These are phyloP conservation scores for Diarsia dahlii DNA, from an alignment of 2,888 invertebrate species.

Conservation along the genomic window DNA sequence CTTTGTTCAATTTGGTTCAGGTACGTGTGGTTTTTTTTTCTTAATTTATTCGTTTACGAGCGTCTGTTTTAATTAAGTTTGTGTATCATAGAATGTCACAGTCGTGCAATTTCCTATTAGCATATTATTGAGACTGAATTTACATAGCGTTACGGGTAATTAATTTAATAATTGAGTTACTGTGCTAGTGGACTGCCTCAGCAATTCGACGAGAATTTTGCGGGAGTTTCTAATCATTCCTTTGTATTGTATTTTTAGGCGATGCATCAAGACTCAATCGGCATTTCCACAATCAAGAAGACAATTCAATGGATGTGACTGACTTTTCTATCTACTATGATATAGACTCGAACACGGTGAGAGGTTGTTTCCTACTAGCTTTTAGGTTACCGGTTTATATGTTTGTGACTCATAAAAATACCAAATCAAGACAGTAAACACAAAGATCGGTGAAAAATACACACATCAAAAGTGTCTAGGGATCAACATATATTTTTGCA, in stretches of 20 bases:
- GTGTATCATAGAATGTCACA: constrained; percentile 19
- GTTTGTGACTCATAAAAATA: not conserved
- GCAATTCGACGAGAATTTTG: constrained; percentile 19
- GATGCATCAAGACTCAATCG: constrained; percentile 47
- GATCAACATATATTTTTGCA: too few species aligned
- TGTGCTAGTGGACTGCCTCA: constrained; percentile 15
- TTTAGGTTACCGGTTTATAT: not conserved
- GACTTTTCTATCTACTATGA: constrained; percentile 89
- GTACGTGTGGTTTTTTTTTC: constrained; percentile 69
- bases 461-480: too few species aligned
- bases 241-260: constrained; percentile 52
- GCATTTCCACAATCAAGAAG: constrained; percentile 70
- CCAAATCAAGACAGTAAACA: not conserved
- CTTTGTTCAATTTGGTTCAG: constrained; percentile 71
- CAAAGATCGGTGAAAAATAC: too few species aligned
- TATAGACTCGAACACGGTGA: constrained; percentile 85
- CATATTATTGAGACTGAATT: constrained; percentile 31
- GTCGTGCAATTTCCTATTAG: constrained; percentile 33
- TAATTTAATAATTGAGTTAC: constrained; percentile 27
- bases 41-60: constrained; percentile 28
- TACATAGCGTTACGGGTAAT: constrained; percentile 38
- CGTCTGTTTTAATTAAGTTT: constrained; percentile 25
- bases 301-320: constrained; percentile 84
- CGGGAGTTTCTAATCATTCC: constrained; percentile 9
- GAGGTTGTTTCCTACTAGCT: not conserved